phyloP scores from a whole-genome alignment of 2,797 vertebrate species.

The Schizopygopsis pylzovi region DNA sequence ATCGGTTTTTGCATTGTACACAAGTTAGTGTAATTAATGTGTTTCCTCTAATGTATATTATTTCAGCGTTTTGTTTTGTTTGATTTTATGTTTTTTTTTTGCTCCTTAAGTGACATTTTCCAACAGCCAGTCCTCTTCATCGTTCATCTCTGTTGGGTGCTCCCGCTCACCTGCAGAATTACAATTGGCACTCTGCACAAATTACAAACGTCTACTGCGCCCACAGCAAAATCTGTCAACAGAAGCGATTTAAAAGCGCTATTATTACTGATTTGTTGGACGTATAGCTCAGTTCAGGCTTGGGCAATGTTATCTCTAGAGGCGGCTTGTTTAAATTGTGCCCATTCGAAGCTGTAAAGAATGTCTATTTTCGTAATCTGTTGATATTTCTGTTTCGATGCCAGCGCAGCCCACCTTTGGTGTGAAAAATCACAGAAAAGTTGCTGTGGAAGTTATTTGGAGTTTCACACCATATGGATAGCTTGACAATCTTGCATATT shows the following conservation, averaged over 20 bases:
- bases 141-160: conserved; percentile 20
- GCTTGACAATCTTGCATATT: conserved; percentile 23
- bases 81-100: conserved; percentile 11
- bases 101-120: conserved; percentile 29
- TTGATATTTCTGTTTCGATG: conserved; percentile 11
- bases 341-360: conserved; percentile 6
- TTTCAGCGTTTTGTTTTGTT: conserved; percentile 31
- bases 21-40: conserved; percentile 18
- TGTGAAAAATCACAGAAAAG: conserved; percentile 42
- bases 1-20: conserved; percentile 8
- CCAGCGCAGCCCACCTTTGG: conserved; percentile 21
- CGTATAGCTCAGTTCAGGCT: not conserved
- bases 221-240: conserved; percentile 27
- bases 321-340: conserved; percentile 10
- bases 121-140: conserved; percentile 11
- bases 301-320: conserved; percentile 9
- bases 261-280: conserved; percentile 34
- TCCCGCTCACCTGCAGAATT: conserved; percentile 38
- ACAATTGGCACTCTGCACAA: conserved; percentile 28
- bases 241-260: not conserved
- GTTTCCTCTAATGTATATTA: conserved; percentile 28
- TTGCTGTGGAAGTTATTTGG: conserved; percentile 30
- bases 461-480: conserved; percentile 34
- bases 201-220: conserved; percentile 25
- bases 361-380: conserved; percentile 21